These are phyloP conservation scores for Catocala sponsa DNA, from an alignment of 2,888 invertebrate species.

Conservation along the genomic window DNA sequence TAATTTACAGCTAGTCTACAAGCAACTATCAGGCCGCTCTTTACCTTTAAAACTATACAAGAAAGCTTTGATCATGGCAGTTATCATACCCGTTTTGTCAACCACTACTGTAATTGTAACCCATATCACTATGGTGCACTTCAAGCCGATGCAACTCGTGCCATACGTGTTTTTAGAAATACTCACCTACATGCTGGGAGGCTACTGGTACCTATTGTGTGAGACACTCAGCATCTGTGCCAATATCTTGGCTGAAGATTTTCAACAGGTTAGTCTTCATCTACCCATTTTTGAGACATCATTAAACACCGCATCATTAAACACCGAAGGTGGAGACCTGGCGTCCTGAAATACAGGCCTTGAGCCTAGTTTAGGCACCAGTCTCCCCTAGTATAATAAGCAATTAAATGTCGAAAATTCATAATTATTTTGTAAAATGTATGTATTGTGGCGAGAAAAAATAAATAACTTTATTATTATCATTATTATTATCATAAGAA, in stretches of 20 bases:
- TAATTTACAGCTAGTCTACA: constrained; percentile 86
- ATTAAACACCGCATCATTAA: too few species aligned
- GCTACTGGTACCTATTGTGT: constrained; percentile 91
- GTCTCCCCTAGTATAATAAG: too few species aligned
- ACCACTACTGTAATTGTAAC: constrained; percentile 90
- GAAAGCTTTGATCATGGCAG: constrained; percentile 87
- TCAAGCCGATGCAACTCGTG: constrained; percentile 89
- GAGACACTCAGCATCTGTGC: constrained; percentile 90
- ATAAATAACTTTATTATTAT: too few species aligned
- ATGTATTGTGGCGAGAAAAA: too few species aligned
- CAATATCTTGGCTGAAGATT: constrained; percentile 90
- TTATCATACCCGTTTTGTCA: constrained; percentile 89
- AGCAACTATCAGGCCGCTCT: constrained; percentile 87
- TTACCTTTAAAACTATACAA: constrained; percentile 88
- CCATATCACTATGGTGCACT: constrained; percentile 91
- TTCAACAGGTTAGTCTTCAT: constrained; percentile 84
- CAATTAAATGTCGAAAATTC: too few species aligned
- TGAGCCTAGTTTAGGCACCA: too few species aligned
- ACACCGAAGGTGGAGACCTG: too few species aligned
- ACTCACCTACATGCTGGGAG: constrained; percentile 90
- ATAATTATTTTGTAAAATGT: too few species aligned
- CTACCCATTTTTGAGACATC: too few species aligned
- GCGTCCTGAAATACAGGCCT: too few species aligned
- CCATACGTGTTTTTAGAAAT: constrained; percentile 92
- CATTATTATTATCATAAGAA: too few species aligned